phyloP scores from a whole-genome alignment of 2,797 vertebrate species.

The Trachops cirrhosus region DNA sequence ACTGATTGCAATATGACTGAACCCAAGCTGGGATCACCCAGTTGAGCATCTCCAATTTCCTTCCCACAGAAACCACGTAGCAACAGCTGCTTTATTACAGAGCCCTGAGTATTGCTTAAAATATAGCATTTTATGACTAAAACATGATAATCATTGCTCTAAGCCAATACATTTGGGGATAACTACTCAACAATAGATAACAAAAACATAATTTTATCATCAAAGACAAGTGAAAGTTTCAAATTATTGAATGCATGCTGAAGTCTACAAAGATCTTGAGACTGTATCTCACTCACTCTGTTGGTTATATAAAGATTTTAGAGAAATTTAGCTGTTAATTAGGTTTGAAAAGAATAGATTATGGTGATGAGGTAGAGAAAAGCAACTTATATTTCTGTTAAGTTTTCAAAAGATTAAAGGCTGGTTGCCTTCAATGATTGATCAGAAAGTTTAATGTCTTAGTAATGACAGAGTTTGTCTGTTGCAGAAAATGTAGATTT shows the following conservation, averaged over 20 bases:
- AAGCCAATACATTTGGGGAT: not conserved
- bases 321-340: not conserved
- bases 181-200: not conserved
- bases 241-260: not conserved
- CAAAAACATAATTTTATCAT: not conserved
- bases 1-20: not conserved
- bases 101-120: not conserved
- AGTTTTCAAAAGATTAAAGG: not conserved
- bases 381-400: not conserved
- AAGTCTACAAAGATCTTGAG: not conserved
- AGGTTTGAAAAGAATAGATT: not conserved
- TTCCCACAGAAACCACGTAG: not conserved
- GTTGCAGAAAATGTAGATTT: not conserved
- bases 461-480: not conserved
- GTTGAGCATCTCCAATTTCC: not conserved
- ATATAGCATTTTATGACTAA: not conserved
- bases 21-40: not conserved
- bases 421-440: not conserved
- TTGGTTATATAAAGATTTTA: not conserved
- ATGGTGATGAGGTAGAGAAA: not conserved
- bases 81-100: not conserved
- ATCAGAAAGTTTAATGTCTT: not conserved
- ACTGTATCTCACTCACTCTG: not conserved
- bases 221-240: not conserved
- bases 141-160: not conserved